Conservation (phyloP, 2,113 vertebrate species). For the Oenanthe oenanthe region DNA sequence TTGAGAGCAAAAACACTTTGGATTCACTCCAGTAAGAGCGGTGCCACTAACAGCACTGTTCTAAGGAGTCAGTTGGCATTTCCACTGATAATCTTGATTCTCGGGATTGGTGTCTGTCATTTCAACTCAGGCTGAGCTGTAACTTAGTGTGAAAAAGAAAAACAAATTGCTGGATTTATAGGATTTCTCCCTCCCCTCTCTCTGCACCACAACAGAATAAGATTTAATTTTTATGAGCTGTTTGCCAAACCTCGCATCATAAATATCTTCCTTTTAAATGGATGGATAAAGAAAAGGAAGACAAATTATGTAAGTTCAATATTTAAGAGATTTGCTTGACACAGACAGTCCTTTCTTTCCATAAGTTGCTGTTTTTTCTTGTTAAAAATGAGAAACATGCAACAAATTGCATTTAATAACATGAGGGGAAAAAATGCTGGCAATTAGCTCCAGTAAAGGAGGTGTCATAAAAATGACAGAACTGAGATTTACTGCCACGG, state of each 20-base stretch:
- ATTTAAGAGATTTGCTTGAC: not conserved
- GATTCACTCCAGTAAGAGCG: not conserved
- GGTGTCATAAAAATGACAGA: constrained; percentile 10
- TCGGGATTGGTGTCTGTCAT: not conserved
- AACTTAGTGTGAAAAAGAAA: not conserved
- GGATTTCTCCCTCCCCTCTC: not conserved
- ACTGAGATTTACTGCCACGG: constrained; percentile 5
- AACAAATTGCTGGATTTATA: not conserved
- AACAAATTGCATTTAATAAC: not conserved
- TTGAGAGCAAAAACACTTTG: not conserved
- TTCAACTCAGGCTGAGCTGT: not conserved
- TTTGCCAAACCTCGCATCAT: not conserved
- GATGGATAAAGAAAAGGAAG: not conserved
- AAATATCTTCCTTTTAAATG: not conserved
- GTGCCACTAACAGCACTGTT: not conserved
- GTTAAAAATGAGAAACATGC: not conserved
- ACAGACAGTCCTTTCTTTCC: not conserved
- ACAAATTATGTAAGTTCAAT: not conserved
- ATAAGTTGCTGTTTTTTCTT: not conserved
- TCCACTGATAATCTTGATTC: not conserved
- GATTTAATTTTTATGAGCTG: not conserved
- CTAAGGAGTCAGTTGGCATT: not conserved
- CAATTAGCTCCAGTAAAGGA: not conserved
- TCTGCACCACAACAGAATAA: not conserved
- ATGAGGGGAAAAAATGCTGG: not conserved